Evolutionary conservation across 2,113 vertebrate species (phyloP).

Genomic region (Cyanoramphus novaezelandiae): DNA sequence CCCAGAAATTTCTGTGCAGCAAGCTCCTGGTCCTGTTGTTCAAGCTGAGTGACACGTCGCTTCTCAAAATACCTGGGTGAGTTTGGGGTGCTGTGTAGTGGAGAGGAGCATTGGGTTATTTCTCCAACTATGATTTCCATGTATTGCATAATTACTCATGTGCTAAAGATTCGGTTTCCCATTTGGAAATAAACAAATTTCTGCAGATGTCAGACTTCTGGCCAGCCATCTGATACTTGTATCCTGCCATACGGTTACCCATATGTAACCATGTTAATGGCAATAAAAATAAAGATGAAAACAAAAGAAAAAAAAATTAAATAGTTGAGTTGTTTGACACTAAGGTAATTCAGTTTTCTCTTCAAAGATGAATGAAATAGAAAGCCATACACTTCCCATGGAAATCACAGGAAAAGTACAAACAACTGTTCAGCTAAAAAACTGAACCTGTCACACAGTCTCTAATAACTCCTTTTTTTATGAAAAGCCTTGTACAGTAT

Average conservation of each 20-base stretch:
- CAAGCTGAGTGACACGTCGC: neutral
- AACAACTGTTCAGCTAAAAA: constrained; percentile 23
- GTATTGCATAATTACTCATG: constrained; percentile 24
- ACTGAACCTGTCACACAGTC: neutral
- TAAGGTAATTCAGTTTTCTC: constrained; percentile 16
- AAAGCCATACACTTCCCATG: neutral
- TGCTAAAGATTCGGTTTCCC: constrained; percentile 16
- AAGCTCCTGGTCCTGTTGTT: neutral
- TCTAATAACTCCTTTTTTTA: neutral
- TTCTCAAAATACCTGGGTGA: neutral
- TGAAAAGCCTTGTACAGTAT: neutral
- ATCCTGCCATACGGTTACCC: constrained; percentile 34
- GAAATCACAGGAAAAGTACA: neutral
- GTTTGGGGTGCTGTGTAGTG: neutral
- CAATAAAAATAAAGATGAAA: constrained; percentile 57
- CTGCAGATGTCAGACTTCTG: constrained; percentile 49
- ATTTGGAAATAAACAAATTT: constrained; percentile 56
- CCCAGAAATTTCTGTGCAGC: neutral
- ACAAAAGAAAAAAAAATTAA: constrained; percentile 1
- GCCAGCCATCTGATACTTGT: constrained; percentile 50
- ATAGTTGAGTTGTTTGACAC: constrained; percentile 14
- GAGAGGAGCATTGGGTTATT: neutral
- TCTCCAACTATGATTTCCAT: neutral
- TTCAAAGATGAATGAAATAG: neutral
- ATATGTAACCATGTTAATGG: constrained; percentile 27